Percentiles rank a stretch among this genome's conserved stretches.
These are phyloP conservation scores for Rhodeus uyekii DNA, from an alignment of 2,797 vertebrate genomes.

Conservation along the genomic window DNA sequence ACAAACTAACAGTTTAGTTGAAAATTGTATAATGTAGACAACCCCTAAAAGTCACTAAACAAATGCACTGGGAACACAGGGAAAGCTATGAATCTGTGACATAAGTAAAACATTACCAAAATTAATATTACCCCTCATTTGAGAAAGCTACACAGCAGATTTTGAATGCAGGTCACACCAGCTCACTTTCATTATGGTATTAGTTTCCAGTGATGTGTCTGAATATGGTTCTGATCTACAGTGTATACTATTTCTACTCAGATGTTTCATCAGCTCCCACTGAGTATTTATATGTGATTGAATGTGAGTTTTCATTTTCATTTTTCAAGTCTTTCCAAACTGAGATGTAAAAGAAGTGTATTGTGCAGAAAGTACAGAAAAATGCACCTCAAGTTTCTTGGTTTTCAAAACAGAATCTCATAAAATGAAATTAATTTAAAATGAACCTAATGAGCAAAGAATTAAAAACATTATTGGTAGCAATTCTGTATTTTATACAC, in stretches of 20 bases:
- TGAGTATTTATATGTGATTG: neutral
- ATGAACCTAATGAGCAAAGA: neutral
- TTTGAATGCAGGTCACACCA: neutral
- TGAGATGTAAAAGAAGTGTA: neutral
- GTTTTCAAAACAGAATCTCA: neutral
- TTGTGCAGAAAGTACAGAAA: neutral
- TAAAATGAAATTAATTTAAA: neutral
- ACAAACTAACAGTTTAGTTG: no score
- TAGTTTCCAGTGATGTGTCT: neutral
- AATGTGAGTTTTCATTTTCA: conserved; percentile 5
- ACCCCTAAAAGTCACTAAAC: neutral
- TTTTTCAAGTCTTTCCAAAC: neutral
- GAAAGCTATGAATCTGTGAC: neutral
- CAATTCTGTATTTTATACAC: neutral
- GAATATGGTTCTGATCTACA: neutral
- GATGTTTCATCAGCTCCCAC: neutral
- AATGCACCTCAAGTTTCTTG: neutral
- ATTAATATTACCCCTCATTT: neutral
- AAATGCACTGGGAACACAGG: no score
- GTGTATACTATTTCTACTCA: neutral
- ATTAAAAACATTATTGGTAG: neutral
- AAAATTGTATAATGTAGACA: no score
- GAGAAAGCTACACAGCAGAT: neutral
- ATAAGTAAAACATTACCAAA: neutral
- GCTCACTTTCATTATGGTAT: neutral